phyloP scores from a whole-genome alignment of 2,888 invertebrate species.

The Pegoplata infirma region DNA sequence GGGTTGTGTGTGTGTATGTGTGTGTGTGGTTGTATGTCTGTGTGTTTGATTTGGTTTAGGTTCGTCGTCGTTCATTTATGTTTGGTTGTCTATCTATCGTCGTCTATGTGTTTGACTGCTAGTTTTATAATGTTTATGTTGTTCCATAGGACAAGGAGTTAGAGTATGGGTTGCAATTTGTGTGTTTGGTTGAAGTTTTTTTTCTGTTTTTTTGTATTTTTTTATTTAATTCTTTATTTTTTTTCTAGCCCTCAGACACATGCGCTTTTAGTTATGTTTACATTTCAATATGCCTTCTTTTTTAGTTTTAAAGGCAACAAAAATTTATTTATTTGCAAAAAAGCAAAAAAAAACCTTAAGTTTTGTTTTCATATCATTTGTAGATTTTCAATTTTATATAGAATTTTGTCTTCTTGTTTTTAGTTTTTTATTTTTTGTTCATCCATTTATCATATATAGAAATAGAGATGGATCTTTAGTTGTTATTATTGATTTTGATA shows the following conservation, averaged over 20 bases:
- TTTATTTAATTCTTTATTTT: constrained; percentile 24
- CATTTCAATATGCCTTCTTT: constrained; percentile 44
- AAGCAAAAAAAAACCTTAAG: neutral
- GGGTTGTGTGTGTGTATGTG: neutral
- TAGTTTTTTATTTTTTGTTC: neutral
- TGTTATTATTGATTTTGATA: constrained; percentile 21
- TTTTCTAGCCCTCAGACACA: constrained; percentile 49
- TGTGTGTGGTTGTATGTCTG: constrained; percentile 3
- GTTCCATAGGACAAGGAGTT: constrained; percentile 1
- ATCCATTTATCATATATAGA: neutral
- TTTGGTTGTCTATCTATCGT: constrained; percentile 31
- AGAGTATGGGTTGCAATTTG: constrained; percentile 23
- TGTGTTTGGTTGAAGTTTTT: constrained; percentile 1
- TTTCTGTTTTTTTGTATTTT: constrained; percentile 11
- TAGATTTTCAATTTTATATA: constrained; percentile 12
- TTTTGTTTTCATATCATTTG: constrained; percentile 7
- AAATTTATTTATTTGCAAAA: neutral
- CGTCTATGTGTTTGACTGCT: constrained; percentile 41
- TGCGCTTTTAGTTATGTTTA: constrained; percentile 60
- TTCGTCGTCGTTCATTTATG: constrained; percentile 16
- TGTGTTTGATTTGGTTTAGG: constrained; percentile 15
- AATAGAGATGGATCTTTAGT: constrained; percentile 16
- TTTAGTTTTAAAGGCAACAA: neutral
- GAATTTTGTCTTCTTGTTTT: constrained; percentile 2
- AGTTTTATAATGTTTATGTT: constrained; percentile 32